A percentile compares a stretch with the other conserved stretches of the same genome.
Evolutionary conservation across 2,888 invertebrate species (phyloP).

Genomic region (Loripinus fragilis): DNA sequence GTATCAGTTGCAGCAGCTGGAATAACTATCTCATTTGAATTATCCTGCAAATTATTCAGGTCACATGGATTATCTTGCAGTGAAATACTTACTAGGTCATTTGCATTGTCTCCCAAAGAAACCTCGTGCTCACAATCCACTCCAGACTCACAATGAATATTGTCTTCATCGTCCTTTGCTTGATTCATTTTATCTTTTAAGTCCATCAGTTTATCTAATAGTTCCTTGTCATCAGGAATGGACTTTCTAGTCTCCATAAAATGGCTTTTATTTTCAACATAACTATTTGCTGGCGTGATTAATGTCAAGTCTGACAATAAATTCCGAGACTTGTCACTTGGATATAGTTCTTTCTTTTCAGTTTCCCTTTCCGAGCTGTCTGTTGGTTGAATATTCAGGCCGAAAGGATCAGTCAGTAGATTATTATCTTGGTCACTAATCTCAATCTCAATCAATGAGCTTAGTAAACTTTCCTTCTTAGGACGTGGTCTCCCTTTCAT

Average conservation of each 20-base stretch:
- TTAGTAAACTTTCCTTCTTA: background rate
- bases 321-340: background rate
- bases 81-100: too few relatives aligned
- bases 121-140: background rate
- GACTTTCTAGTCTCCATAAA: slow-evolving; percentile 24
- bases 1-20: too few relatives aligned
- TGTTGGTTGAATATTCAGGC: background rate
- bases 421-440: background rate
- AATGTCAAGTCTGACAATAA: slow-evolving; percentile 58
- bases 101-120: background rate
- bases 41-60: too few relatives aligned
- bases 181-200: slow-evolving; percentile 15
- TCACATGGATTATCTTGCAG: background rate
- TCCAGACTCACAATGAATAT: background rate
- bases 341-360: background rate
- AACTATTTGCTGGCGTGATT: slow-evolving; percentile 83
- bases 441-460: background rate
- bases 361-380: background rate
- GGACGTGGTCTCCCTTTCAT: too few relatives aligned
- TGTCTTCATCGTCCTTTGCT: too few relatives aligned
- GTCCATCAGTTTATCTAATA: slow-evolving; percentile 26
- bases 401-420: background rate
- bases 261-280: slow-evolving; percentile 71
- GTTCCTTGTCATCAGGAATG: slow-evolving; percentile 16
- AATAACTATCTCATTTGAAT: background rate